phyloP scores from a whole-genome alignment of 1,140 invertebrate species.

The Meloidogyne hapla region DNA sequence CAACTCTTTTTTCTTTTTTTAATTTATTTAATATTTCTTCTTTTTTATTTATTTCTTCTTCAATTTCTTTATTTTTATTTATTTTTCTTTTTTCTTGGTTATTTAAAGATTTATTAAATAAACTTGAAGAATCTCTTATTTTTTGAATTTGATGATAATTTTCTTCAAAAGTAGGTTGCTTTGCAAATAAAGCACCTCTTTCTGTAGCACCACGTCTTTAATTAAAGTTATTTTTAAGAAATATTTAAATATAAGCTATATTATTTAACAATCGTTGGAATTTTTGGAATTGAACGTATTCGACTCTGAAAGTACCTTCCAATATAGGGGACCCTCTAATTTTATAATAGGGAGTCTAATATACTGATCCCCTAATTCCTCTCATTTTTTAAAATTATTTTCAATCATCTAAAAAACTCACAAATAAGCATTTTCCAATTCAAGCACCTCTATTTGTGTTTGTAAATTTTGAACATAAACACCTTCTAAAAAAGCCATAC shows the following conservation, averaged over 20 bases:
- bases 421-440: conserved; percentile 52
- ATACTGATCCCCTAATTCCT: too few relatives aligned
- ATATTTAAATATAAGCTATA: neutral
- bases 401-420: conserved; percentile 18
- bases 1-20: neutral
- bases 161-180: neutral
- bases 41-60: neutral
- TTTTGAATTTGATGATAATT: neutral
- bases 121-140: neutral
- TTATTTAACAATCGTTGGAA: conserved; percentile 9
- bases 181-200: conserved; percentile 2
- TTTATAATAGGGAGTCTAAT: too few relatives aligned
- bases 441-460: conserved; percentile 49
- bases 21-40: neutral
- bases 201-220: conserved; percentile 2
- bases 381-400: too few relatives aligned
- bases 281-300: neutral
- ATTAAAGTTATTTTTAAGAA: neutral
- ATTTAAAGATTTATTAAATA: conserved; percentile 4
- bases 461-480: conserved; percentile 51
- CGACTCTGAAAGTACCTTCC: too few relatives aligned
- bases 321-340: too few relatives aligned
- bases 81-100: neutral
- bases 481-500: conserved; percentile 46
- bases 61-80: neutral